phyloP scores from a whole-genome alignment of 2,797 vertebrate genomes.

The Columba guinea region DNA sequence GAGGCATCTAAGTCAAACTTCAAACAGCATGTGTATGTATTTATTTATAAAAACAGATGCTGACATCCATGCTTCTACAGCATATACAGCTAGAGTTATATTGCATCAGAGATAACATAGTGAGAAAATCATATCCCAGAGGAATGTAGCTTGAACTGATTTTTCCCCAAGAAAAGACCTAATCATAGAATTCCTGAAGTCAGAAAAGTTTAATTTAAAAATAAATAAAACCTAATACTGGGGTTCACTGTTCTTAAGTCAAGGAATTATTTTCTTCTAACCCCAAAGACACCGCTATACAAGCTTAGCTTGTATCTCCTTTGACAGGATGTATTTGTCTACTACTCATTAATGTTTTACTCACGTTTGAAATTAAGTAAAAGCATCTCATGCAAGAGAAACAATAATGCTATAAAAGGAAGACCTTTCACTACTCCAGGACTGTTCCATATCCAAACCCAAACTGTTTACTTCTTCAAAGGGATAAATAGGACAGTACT shows the following conservation, averaged over 20 bases:
- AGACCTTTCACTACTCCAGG: background rate
- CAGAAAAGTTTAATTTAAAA: background rate
- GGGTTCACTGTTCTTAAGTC: background rate
- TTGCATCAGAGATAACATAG: fast-evolving
- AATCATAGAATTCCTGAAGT: background rate
- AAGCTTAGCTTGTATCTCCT: background rate
- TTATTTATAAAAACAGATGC: background rate
- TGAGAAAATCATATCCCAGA: background rate
- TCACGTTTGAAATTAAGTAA: background rate
- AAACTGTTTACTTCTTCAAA: background rate
- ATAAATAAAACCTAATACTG: background rate
- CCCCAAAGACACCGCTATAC: fast-evolving
- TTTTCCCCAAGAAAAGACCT: background rate
- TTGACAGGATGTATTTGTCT: background rate
- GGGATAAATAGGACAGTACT: background rate
- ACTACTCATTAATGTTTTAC: background rate
- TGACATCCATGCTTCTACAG: background rate
- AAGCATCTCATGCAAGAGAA: background rate
- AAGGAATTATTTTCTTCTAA: background rate
- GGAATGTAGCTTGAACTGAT: background rate
- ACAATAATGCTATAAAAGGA: background rate
- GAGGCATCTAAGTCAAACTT: background rate
- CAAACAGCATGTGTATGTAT: fast-evolving
- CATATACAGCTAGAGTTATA: background rate
- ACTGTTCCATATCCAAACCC: background rate